Conservation (phyloP, 1,140 invertebrate species). For the Pseudomyrmex gracilis region DNA sequence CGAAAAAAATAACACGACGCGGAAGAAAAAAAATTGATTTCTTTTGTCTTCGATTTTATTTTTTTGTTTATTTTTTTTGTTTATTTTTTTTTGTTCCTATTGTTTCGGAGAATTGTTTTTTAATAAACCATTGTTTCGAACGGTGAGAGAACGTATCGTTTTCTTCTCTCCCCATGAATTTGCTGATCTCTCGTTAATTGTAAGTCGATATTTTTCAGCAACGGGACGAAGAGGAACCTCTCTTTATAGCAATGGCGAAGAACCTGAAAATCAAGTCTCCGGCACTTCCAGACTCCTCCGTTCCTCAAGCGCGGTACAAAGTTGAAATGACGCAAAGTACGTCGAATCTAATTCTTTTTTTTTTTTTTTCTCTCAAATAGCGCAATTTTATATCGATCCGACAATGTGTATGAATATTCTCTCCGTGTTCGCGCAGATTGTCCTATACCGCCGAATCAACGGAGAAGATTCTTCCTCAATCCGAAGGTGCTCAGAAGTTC, state of each 20-base stretch:
- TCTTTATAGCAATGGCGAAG: conserved; percentile 74
- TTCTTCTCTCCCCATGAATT: too few species aligned
- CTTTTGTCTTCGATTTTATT: background rate
- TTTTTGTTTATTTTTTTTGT: too few species aligned
- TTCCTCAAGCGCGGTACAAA: conserved; percentile 77
- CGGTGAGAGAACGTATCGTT: too few species aligned
- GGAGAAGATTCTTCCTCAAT: conserved; percentile 92
- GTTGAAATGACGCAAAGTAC: conserved; percentile 84
- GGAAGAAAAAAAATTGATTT: background rate
- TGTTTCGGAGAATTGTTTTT: background rate
- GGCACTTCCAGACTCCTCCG: conserved; percentile 76
- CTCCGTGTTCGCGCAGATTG: conserved; percentile 85
- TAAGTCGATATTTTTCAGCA: conserved; percentile 49
- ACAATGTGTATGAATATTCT: too few species aligned
- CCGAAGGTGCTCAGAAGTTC: conserved; percentile 91
- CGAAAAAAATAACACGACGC: background rate
- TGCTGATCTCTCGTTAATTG: background rate
- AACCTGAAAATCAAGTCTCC: conserved; percentile 78
- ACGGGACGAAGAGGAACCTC: conserved; percentile 65
- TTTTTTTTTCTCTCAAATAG: background rate
- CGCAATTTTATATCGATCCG: too few species aligned
- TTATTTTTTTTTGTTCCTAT: too few species aligned
- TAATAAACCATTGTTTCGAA: background rate
- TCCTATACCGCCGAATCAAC: conserved; percentile 92
- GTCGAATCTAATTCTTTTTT: conserved; percentile 60